Conservation (phyloP, 2,888 invertebrate genomes). For the Leistus spinibarbis region DNA sequence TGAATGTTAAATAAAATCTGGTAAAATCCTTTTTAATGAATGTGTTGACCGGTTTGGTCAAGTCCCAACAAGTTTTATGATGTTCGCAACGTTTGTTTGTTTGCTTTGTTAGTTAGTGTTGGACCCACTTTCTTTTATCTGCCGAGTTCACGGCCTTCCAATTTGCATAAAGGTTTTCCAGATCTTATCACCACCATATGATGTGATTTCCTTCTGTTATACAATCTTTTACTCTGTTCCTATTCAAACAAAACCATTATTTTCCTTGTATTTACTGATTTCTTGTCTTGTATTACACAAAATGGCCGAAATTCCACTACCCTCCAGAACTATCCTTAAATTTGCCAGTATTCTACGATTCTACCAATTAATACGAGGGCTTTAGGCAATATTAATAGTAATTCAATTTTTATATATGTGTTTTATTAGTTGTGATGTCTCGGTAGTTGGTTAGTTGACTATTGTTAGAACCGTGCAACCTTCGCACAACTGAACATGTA, state of each 20-base stretch:
- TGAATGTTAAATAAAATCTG: not conserved
- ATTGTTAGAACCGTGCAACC: not conserved
- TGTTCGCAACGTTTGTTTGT: not conserved
- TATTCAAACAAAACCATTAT: not conserved
- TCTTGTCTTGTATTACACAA: too few species aligned
- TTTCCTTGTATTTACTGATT: not conserved
- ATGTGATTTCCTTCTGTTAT: conserved; percentile 37
- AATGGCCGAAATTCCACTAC: too few species aligned
- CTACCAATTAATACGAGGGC: too few species aligned
- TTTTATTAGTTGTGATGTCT: too few species aligned
- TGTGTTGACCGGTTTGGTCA: not conserved
- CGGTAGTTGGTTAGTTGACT: not conserved
- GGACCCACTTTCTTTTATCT: conserved; percentile 36
- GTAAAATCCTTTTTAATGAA: not conserved
- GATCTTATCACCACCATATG: conserved; percentile 26
- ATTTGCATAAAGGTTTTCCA: conserved; percentile 33
- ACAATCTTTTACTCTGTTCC: conserved; percentile 22
- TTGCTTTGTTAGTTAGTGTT: not conserved
- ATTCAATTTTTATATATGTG: too few species aligned
- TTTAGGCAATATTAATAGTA: too few species aligned
- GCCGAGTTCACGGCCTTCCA: conserved; percentile 30
- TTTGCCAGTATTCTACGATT: too few species aligned
- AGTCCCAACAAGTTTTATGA: not conserved
- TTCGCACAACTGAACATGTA: not conserved
- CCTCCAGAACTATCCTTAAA: too few species aligned